These are phyloP conservation scores for Equus quagga DNA, from an alignment of 2,113 vertebrate genomes.

Conservation along the genomic window DNA sequence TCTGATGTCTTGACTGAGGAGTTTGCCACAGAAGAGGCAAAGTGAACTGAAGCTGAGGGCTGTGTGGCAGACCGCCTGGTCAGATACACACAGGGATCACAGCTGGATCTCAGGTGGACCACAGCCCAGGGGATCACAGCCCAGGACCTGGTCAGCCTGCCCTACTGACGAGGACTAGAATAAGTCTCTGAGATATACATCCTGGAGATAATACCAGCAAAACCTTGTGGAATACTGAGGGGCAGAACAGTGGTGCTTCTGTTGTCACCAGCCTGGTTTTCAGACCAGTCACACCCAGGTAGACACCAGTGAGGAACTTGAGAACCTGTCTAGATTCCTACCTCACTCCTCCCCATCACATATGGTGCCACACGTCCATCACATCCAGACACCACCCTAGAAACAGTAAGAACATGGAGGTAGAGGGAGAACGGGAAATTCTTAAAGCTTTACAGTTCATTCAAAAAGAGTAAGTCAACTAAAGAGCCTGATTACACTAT, in stretches of 20 bases:
- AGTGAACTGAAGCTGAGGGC: background rate
- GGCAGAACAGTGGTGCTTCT: background rate
- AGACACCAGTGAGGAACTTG: background rate
- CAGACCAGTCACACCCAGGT: background rate
- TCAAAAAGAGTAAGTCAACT: background rate
- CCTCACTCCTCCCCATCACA: accelerated
- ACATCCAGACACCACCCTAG: background rate
- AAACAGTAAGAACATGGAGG: background rate
- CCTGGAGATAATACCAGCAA: background rate
- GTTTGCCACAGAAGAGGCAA: background rate
- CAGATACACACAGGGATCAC: background rate
- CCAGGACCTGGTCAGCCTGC: background rate
- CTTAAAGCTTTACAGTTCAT: background rate
- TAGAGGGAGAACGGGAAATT: accelerated
- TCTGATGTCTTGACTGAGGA: background rate
- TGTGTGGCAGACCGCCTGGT: background rate
- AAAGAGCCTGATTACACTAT: background rate
- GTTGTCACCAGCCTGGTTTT: background rate
- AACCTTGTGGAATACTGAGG: background rate
- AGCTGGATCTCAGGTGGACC: background rate
- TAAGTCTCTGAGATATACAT: background rate
- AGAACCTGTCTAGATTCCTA: background rate
- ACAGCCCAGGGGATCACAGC: background rate
- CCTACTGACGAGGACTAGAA: background rate
- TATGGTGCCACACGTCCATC: accelerated